Evolutionary conservation across 2,888 invertebrate genomes (phyloP).

Genomic region (Hymenopus coronatus): DNA sequence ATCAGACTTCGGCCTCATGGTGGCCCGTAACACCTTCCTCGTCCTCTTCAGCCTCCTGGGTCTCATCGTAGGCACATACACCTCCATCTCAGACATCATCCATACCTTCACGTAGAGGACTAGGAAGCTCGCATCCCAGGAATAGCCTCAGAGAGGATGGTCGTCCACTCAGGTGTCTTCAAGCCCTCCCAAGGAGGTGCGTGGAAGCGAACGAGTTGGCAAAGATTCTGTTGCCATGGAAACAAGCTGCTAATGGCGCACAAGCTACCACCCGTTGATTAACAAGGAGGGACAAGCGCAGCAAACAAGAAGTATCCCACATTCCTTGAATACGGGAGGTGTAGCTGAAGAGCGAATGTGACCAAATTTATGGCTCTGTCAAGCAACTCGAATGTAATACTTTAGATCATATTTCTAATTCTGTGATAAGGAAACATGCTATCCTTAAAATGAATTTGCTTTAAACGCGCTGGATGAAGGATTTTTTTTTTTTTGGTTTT

Average conservation of each 20-base stretch:
- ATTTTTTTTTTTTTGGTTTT: no score
- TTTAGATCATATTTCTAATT: neutral
- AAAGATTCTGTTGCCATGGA: neutral
- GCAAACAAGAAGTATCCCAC: neutral
- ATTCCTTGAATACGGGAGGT: neutral
- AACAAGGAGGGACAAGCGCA: neutral
- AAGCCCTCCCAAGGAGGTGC: neutral
- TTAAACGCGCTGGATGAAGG: no score
- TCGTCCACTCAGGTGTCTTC: neutral
- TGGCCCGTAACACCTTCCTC: constrained; percentile 32
- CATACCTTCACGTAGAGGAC: constrained; percentile 50
- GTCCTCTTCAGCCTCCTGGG: constrained; percentile 34
- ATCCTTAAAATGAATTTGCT: neutral
- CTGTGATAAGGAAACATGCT: neutral
- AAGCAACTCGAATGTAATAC: no score
- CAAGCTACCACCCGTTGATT: neutral
- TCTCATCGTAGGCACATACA: constrained; percentile 36
- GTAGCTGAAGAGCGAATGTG: neutral
- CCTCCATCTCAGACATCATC: constrained; percentile 49
- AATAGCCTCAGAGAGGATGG: neutral
- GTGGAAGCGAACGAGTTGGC: neutral
- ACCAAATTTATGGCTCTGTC: neutral
- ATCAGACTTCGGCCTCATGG: constrained; percentile 25
- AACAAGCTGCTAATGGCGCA: neutral
- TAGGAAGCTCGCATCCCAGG: neutral